Conservation (phyloP, 2,113 vertebrate species). For the Calyptommatus sinebrachiatus region DNA sequence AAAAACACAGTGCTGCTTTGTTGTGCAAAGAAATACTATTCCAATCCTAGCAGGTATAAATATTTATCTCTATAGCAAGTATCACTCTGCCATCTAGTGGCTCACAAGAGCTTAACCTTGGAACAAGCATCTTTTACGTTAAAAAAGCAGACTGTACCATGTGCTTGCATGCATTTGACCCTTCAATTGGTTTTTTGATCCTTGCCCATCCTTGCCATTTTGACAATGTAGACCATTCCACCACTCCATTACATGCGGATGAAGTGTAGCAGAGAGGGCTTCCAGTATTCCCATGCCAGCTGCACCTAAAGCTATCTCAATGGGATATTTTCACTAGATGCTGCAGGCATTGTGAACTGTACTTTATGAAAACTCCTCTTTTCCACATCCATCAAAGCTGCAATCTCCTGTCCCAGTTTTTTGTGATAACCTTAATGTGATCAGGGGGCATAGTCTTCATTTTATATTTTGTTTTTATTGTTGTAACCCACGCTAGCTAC, state of each 20-base stretch:
- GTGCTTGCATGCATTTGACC: neutral
- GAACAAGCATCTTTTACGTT: neutral
- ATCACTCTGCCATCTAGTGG: constrained; percentile 61
- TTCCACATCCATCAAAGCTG: no score
- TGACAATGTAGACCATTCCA: neutral
- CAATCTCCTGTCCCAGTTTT: no score
- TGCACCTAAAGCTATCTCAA: no score
- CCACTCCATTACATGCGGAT: no score
- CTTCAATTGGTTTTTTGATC: neutral
- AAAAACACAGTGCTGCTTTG: constrained; percentile 34
- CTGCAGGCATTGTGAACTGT: no score
- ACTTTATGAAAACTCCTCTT: no score
- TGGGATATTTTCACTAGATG: neutral
- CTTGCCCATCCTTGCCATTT: neutral
- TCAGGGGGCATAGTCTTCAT: no score
- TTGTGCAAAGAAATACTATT: neutral
- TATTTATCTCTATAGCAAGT: constrained; percentile 24
- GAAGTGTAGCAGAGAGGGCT: no score
- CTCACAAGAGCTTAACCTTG: neutral
- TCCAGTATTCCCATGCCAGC: no score
- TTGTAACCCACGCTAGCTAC: no score
- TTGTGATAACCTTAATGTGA: no score
- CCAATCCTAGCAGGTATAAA: neutral
- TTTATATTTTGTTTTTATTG: no score
- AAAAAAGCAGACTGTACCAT: neutral